Evolutionary conservation across 2,888 invertebrate species (phyloP).

Genomic region (Teleiodes luculella): DNA sequence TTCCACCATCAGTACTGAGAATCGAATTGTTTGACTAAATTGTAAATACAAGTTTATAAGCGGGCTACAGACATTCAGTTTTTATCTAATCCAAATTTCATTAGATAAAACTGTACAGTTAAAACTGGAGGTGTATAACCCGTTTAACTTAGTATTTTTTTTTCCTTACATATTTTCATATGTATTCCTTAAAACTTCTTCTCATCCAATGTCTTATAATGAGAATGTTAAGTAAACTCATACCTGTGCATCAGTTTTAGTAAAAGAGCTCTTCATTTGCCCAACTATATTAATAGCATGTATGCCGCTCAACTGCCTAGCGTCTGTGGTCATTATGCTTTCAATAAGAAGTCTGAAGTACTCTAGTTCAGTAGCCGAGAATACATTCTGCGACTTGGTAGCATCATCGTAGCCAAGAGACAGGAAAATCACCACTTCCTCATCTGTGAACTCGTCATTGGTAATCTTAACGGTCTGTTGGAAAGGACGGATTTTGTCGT

Average conservation of each 20-base stretch:
- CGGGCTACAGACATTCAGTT: no score
- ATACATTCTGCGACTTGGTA: conserved; percentile 61
- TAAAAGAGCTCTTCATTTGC: conserved; percentile 52
- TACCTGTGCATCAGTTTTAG: conserved; percentile 64
- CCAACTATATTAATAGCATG: conserved; percentile 61
- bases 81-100: no score
- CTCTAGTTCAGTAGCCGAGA: conserved; percentile 55
- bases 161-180: no score
- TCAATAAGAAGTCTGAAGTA: conserved; percentile 62
- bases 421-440: conserved; percentile 57
- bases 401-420: conserved; percentile 59
- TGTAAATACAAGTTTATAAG: no score
- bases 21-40: no score
- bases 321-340: conserved; percentile 60
- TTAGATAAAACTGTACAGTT: no score
- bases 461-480: conserved; percentile 60
- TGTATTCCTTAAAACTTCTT: no score
- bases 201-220: no score
- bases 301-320: conserved; percentile 56
- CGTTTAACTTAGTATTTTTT: no score
- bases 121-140: no score
- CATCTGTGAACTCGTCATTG: conserved; percentile 55
- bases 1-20: no score
- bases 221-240: conserved; percentile 23
- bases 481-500: conserved; percentile 51